Evolutionary conservation across 1,140 invertebrate genomes (phyloP), one percentile per base, ranked within the genome.

Genomic region (Drosophila eugracilis): DNA sequence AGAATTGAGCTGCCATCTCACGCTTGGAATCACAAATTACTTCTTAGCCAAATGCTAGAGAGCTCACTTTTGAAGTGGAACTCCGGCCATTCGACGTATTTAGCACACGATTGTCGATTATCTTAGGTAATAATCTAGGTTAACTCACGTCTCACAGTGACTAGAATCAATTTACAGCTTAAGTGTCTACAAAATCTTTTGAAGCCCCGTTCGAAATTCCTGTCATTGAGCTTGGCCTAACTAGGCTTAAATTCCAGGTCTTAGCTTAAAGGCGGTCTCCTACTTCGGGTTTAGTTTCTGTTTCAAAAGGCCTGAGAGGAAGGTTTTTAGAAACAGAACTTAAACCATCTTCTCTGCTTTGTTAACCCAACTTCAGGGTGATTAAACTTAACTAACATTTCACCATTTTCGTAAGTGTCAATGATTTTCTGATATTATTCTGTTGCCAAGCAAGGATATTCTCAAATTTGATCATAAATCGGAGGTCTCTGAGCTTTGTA

Each of bases 51-150:
- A 67, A 67, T 53, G 65, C 10, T 30, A 21, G 7, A 34, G 24
- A 28, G 28, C 19, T 12, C 65, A 53, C 65, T 69, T 69, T 69
- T 67, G n/a, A 69, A 69, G 65, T 67, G 28, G 28, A 19, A 17
- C 47, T 28, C 62, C n/a, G 45, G 22, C 37, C 65, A 41, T 53
- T 37, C 62, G 37, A 67, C 28, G 52, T 42, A 22, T 41, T 14
- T 66, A 67, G 63, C 63, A 66, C 63, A 66, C 60, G 65, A 69
- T 69, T 69, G 65, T 69, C 65, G 65, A 69, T 69, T 69, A 69
- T 69, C 60, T 63, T 65, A 65, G 55, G 57, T 60, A 60, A 65
- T 65, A 62, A 65, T 65, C 60, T 62, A 65, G 30, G 22, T 36
- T 47, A 37, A 21, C 24, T 36, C 60, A 15, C 39, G 14, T 7